Percentiles rank a stretch among this genome's conserved stretches.
phyloP scores from a whole-genome alignment of 2,797 vertebrate genomes.

The Pangasius krempfi region DNA sequence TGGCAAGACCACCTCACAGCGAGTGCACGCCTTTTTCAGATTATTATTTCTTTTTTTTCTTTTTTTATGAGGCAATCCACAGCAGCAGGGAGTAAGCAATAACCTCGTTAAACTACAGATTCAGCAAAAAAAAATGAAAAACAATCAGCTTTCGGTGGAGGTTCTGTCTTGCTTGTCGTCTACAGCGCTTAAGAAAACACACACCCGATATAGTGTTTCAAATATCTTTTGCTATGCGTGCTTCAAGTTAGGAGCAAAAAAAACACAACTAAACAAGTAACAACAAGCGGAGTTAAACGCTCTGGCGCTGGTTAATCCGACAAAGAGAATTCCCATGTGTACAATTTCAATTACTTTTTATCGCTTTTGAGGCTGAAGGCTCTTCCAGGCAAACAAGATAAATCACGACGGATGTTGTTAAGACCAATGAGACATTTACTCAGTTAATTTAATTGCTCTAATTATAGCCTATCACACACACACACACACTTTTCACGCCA shows the following conservation, averaged over 20 bases:
- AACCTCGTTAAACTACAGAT: conserved; percentile 39
- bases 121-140: conserved; percentile 47
- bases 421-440: conserved; percentile 26
- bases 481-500: not conserved
- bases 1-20: conserved; percentile 42
- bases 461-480: conserved; percentile 13
- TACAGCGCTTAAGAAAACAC: not conserved
- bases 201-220: not conserved
- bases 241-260: conserved; percentile 38
- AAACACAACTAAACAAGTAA: conserved; percentile 57
- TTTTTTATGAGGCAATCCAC: conserved; percentile 50
- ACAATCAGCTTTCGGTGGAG: conserved; percentile 9
- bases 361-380: conserved; percentile 40
- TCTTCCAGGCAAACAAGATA: conserved; percentile 43
- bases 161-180: not conserved
- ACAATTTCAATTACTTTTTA: conserved; percentile 40
- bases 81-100: conserved; percentile 46
- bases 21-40: conserved; percentile 42
- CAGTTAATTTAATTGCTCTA: not conserved
- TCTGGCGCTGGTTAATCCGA: conserved; percentile 6
- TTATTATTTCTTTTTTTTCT: conserved; percentile 15
- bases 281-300: conserved; percentile 48
- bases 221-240: conserved; percentile 3
- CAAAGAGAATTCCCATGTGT: conserved; percentile 31
- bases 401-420: conserved; percentile 28